Conservation (phyloP, 2,113 vertebrate genomes). For the Hiodon tergisus region DNA sequence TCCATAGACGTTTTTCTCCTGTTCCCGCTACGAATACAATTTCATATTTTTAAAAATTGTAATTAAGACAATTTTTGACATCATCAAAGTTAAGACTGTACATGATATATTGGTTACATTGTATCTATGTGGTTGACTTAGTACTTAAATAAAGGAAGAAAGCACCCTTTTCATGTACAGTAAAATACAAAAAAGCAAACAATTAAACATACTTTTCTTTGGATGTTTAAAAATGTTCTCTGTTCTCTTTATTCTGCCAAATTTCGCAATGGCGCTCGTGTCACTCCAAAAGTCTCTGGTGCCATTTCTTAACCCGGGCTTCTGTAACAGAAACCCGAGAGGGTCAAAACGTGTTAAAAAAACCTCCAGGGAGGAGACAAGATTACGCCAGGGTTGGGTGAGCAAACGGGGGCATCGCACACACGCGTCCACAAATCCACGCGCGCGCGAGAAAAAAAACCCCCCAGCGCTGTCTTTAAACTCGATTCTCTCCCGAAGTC, state of each 20-base stretch:
- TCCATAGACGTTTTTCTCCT: no score
- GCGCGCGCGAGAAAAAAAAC: background rate
- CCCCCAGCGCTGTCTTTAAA: slow-evolving; percentile 3
- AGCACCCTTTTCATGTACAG: no score
- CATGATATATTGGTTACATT: no score
- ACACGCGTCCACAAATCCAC: background rate
- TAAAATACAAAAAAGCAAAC: no score
- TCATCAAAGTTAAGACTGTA: no score
- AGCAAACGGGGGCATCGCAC: background rate
- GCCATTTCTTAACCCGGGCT: background rate
- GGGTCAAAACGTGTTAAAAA: no score
- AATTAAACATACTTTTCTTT: background rate
- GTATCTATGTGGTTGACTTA: no score
- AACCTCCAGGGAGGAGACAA: background rate
- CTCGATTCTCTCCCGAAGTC: slow-evolving; percentile 3
- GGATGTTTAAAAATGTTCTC: background rate
- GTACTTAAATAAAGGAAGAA: no score
- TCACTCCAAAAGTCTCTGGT: background rate
- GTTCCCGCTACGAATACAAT: no score
- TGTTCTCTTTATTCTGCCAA: background rate
- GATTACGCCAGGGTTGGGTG: background rate
- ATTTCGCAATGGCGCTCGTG: no score
- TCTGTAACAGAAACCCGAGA: background rate
- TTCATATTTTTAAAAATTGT: no score
- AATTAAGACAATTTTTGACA: no score